Percentiles rank a stretch among this genome's conserved stretches.
phyloP scores from a whole-genome alignment of 1,140 invertebrate genomes.

The Coptotermes formosanus region DNA sequence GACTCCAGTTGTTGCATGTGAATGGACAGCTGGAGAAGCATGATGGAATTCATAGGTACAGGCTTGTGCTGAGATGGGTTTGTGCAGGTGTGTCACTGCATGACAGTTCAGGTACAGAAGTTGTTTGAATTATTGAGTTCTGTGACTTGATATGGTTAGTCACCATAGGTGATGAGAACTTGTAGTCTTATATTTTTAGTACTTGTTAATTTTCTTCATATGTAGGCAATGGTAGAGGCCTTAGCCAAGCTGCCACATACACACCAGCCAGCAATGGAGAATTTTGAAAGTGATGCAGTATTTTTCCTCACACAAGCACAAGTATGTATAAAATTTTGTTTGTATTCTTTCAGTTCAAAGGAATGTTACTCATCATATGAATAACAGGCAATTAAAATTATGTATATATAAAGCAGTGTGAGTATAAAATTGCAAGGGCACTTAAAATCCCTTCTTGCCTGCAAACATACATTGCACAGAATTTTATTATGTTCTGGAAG shows the following conservation, averaged over 20 bases:
- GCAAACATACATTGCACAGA: not conserved
- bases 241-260: conserved; percentile 40
- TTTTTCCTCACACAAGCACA: conserved; percentile 52
- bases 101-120: conserved; percentile 36
- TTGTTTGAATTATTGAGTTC: not conserved
- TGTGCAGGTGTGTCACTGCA: conserved; percentile 40
- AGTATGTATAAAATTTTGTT: conserved; percentile 40
- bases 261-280: conserved; percentile 50
- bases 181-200: conserved; percentile 29
- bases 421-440: not conserved
- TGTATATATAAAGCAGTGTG: not conserved
- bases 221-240: conserved; percentile 41
- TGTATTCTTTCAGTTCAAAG: not conserved
- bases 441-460: not conserved
- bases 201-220: conserved; percentile 33
- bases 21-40: no score
- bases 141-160: conserved; percentile 20
- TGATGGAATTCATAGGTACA: no score
- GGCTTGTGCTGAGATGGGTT: conserved; percentile 38
- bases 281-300: conserved; percentile 46
- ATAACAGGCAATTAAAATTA: not conserved
- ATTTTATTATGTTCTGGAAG: not conserved
- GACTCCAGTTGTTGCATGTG: no score
- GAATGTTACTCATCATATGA: not conserved
- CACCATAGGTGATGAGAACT: not conserved